These are phyloP conservation scores for Hydroisotoma schaefferi DNA, from an alignment of 2,888 invertebrate genomes.

Conservation along the genomic window DNA sequence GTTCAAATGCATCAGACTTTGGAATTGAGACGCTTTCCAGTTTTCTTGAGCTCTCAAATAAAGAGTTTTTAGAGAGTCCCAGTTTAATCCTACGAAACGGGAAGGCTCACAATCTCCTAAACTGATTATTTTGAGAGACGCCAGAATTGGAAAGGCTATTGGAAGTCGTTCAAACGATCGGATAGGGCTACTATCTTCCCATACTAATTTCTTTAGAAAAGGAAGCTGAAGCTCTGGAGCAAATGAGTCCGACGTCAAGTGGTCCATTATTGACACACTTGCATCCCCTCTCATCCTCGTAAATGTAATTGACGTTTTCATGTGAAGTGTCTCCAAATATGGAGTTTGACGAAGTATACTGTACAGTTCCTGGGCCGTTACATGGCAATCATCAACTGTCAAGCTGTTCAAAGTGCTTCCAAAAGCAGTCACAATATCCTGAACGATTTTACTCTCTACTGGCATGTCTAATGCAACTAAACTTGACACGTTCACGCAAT, in stretches of 20 bases:
- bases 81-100: constrained; percentile 1
- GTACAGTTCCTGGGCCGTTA: constrained; percentile 4
- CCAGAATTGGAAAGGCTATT: constrained; percentile 18
- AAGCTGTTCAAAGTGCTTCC: constrained; percentile 26
- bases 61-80: constrained; percentile 5
- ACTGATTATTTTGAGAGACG: constrained; percentile 14
- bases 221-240: constrained; percentile 5
- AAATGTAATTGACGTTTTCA: background rate
- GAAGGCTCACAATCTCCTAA: constrained; percentile 7
- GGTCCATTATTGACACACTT: constrained; percentile 11
- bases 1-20: constrained; percentile 4
- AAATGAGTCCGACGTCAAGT: constrained; percentile 1
- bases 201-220: constrained; percentile 7
- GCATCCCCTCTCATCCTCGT: background rate
- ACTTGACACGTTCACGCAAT: constrained; percentile 22
- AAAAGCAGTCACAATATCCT: constrained; percentile 16
- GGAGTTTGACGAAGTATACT: background rate
- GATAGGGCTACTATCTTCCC: constrained; percentile 7
- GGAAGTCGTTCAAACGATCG: constrained; percentile 16
- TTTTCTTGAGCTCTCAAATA: constrained; percentile 10
- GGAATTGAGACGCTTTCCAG: constrained; percentile 6
- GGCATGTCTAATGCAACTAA: constrained; percentile 22
- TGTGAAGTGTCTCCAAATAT: constrained; percentile 5
- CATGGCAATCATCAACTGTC: constrained; percentile 30
- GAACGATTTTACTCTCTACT: constrained; percentile 11